Conservation (phyloP, 2,888 invertebrate species). For the Cacoxenus indagator region DNA sequence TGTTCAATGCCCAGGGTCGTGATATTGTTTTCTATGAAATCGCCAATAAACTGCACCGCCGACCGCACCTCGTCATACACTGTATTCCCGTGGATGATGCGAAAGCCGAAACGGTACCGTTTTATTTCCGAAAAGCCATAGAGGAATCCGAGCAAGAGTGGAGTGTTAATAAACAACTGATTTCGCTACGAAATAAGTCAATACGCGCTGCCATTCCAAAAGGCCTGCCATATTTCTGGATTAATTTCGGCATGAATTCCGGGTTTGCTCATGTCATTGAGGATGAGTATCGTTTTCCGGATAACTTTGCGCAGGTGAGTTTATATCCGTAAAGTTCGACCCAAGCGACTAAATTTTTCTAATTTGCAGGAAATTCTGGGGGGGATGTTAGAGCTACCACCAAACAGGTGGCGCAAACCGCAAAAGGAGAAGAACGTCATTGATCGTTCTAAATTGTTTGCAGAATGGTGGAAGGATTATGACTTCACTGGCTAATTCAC, state of each 20-base stretch:
- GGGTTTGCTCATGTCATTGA: conserved; percentile 99
- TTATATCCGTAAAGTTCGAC: background rate
- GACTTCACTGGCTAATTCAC: too few species aligned
- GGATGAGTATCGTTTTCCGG: conserved; percentile 88
- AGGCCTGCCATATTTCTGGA: conserved; percentile 94
- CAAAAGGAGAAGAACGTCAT: conserved; percentile 73
- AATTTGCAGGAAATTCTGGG: conserved; percentile 87
- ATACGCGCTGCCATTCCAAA: conserved; percentile 89
- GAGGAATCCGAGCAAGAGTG: conserved; percentile 96
- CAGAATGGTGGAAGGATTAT: conserved; percentile 79
- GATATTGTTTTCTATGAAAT: conserved; percentile 94
- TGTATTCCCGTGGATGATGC: conserved; percentile 82
- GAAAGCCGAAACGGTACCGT: conserved; percentile 88
- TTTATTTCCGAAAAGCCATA: conserved; percentile 98
- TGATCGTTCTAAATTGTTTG: conserved; percentile 80
- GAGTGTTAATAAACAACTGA: conserved; percentile 93
- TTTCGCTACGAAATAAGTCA: conserved; percentile 78
- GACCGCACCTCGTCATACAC: conserved; percentile 89
- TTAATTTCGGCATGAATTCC: conserved; percentile 90
- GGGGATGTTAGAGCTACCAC: conserved; percentile 92
- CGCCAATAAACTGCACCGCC: conserved; percentile 79
- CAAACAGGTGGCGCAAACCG: conserved; percentile 87
- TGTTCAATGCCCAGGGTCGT: conserved; percentile 81
- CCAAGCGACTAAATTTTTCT: background rate
- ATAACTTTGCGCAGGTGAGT: conserved; percentile 88